Conservation (phyloP, 1,140 invertebrate species). For the Goniozus legneri region DNA sequence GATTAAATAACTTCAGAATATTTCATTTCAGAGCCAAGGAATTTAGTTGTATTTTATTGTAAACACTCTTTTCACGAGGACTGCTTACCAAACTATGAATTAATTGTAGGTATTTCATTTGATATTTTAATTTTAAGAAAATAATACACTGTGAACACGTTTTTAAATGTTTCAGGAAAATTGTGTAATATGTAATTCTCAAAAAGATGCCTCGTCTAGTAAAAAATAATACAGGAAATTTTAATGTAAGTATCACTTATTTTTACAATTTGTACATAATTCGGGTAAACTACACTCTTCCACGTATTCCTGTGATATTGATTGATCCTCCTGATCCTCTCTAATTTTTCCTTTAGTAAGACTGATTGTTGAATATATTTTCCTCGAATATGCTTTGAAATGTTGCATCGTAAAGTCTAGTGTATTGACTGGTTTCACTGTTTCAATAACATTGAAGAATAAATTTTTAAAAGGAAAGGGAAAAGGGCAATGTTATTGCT, state of each 20-base stretch:
- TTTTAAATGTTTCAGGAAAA: conserved; percentile 46
- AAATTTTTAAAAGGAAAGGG: neutral
- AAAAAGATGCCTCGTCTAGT: conserved; percentile 34
- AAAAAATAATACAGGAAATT: conserved; percentile 39
- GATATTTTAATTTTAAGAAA: neutral
- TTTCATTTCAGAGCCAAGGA: conserved; percentile 60
- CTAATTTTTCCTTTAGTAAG: neutral
- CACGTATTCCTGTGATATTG: neutral
- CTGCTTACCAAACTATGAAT: conserved; percentile 63
- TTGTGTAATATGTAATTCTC: conserved; percentile 62
- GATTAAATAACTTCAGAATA: conserved; percentile 8
- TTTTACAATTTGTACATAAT: conserved; percentile 8
- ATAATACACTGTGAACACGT: neutral
- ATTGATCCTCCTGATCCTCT: too few relatives aligned
- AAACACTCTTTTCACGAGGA: conserved; percentile 85
- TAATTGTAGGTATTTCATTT: conserved; percentile 31
- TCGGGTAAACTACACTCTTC: conserved; percentile 17
- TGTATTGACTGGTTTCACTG: conserved; percentile 58
- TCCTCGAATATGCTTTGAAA: conserved; percentile 54
- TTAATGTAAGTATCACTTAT: neutral
- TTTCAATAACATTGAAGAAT: conserved; percentile 16
- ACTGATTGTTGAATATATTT: conserved; percentile 10
- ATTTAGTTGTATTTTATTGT: conserved; percentile 82
- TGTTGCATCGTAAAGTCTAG: conserved; percentile 60
- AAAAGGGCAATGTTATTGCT: too few relatives aligned